These are phyloP conservation scores for Parambassis ranga DNA, from an alignment of 2,797 vertebrate genomes.

Conservation along the genomic window DNA sequence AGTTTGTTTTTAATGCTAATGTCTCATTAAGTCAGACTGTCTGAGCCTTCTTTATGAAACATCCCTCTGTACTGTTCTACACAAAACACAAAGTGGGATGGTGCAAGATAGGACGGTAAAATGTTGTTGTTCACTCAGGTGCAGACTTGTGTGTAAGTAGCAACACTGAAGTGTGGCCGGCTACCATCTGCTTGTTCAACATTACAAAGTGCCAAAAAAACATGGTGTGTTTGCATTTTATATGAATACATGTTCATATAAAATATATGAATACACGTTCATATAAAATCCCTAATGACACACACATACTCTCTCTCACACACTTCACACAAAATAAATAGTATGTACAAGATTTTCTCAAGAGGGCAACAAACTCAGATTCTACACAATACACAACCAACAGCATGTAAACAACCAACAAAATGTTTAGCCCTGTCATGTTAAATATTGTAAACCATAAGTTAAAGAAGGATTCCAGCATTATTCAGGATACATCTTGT, in stretches of 20 bases:
- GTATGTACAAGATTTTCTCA: constrained; percentile 32
- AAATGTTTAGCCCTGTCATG: constrained; percentile 56
- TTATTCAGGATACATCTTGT: not conserved
- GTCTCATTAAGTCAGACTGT: too few relatives aligned
- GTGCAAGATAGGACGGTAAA: not conserved
- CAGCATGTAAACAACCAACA: constrained; percentile 24
- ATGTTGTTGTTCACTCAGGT: constrained; percentile 2
- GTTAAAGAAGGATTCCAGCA: constrained; percentile 30
- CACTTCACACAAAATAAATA: constrained; percentile 61
- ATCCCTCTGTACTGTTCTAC: not conserved
- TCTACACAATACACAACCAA: constrained; percentile 12
- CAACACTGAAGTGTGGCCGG: not conserved
- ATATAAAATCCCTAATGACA: not conserved
- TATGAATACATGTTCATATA: constrained; percentile 7
- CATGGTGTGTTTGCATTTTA: constrained; percentile 21
- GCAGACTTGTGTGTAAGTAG: constrained; percentile 2
- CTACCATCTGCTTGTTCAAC: constrained; percentile 8
- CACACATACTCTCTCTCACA: not conserved
- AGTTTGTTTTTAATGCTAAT: too few relatives aligned
- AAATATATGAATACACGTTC: constrained; percentile 15
- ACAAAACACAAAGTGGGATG: not conserved
- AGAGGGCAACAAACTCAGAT: constrained; percentile 6
- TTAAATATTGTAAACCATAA: constrained; percentile 11
- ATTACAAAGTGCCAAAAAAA: constrained; percentile 24
- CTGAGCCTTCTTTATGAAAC: not conserved